phyloP scores from a whole-genome alignment of 2,113 vertebrate species.

The Arvicanthis niloticus region DNA sequence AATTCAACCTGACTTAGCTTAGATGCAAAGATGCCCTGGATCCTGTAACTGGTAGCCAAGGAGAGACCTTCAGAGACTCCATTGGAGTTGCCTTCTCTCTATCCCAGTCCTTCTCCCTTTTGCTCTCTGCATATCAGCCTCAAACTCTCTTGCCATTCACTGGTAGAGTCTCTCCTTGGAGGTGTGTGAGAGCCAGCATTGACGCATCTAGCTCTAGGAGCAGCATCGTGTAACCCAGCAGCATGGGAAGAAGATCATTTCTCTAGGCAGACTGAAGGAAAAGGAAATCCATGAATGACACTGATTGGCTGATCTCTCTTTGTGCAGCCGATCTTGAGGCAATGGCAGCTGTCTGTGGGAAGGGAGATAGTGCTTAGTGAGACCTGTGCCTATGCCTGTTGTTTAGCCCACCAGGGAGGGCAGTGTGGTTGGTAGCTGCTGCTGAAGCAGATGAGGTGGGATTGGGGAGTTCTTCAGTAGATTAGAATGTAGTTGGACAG shows the following conservation, averaged over 20 bases:
- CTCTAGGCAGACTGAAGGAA: background rate
- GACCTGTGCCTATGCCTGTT: too few relatives aligned
- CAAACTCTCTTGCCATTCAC: background rate
- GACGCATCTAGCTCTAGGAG: background rate
- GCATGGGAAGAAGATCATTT: background rate
- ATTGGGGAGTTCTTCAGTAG: background rate
- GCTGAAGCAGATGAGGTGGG: too few relatives aligned
- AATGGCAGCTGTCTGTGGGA: background rate
- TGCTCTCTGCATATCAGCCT: background rate
- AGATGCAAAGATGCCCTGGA: background rate
- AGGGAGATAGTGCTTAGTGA: background rate
- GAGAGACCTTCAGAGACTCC: background rate
- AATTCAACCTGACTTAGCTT: background rate
- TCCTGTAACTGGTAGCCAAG: background rate
- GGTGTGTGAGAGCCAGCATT: background rate
- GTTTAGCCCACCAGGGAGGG: background rate
- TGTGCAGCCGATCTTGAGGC: background rate
- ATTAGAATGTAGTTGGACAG: background rate
- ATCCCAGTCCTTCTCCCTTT: background rate
- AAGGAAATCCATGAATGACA: background rate
- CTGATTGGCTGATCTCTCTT: background rate
- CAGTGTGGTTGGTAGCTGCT: background rate
- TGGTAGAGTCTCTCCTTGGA: background rate
- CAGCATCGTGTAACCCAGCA: background rate
- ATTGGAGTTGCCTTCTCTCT: background rate